These are phyloP conservation scores for Schrankia costaestrigalis DNA, from an alignment of 2,888 invertebrate species.

Conservation along the genomic window DNA sequence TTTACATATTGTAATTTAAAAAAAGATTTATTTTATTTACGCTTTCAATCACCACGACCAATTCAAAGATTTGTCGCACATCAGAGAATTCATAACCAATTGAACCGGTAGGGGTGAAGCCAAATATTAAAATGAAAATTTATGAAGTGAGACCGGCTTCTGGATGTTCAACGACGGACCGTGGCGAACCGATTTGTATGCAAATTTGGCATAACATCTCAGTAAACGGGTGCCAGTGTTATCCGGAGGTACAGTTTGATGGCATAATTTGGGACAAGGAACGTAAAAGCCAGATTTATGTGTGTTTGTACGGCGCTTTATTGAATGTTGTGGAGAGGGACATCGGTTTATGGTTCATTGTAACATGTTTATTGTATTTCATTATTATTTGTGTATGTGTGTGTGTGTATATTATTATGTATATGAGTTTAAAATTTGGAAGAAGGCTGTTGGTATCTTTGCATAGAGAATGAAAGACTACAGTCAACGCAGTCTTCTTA, in stretches of 20 bases:
- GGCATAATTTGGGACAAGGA: constrained; percentile 72
- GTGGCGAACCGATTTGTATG: constrained; percentile 77
- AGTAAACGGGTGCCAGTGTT: constrained; percentile 47
- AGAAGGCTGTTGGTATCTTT: too few relatives aligned
- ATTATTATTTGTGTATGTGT: constrained; percentile 9
- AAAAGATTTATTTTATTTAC: too few relatives aligned
- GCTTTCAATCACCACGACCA: too few relatives aligned
- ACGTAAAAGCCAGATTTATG: constrained; percentile 73
- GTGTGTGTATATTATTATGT: too few relatives aligned
- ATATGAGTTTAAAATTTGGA: too few relatives aligned
- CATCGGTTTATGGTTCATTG: constrained; percentile 47
- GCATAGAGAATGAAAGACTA: too few relatives aligned
- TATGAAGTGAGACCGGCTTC: constrained; percentile 64
- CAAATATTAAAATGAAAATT: constrained; percentile 76
- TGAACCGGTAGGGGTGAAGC: constrained; percentile 41
- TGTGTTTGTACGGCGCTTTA: constrained; percentile 55
- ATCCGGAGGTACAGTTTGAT: constrained; percentile 69
- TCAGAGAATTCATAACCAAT: constrained; percentile 36
- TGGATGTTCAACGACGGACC: constrained; percentile 29
- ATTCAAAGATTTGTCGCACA: constrained; percentile 43
- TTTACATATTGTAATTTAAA: too few relatives aligned
- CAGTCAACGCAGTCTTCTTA: too few relatives aligned
- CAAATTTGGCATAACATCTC: constrained; percentile 66
- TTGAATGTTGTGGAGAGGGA: constrained; percentile 67
- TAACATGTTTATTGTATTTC: constrained; percentile 26